These are phyloP conservation scores for Cololabis saira DNA, from an alignment of 2,113 vertebrate genomes.

Conservation along the genomic window DNA sequence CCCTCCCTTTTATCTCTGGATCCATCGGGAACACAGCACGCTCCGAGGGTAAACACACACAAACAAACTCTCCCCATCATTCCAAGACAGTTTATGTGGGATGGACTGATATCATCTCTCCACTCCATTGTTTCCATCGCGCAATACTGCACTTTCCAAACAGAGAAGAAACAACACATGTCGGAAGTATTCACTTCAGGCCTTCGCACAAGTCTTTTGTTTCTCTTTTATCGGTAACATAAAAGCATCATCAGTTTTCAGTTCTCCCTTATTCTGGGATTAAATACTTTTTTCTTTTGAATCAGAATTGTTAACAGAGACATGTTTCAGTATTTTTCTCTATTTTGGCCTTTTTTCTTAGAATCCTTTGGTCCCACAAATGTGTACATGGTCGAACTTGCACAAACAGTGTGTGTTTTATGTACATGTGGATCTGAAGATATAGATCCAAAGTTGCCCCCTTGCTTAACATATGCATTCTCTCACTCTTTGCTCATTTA, in stretches of 20 bases:
- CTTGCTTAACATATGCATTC: constrained; percentile 72
- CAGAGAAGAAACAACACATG: constrained; percentile 66
- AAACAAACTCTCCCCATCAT: constrained; percentile 57
- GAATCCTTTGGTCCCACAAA: neutral
- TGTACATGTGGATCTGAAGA: constrained; percentile 14
- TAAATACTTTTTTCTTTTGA: neutral
- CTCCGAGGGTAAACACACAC: constrained; percentile 75
- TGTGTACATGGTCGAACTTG: constrained; percentile 19
- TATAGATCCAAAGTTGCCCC: constrained; percentile 32
- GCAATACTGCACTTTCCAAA: constrained; percentile 70
- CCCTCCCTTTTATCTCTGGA: constrained; percentile 41
- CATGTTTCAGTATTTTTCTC: constrained; percentile 2
- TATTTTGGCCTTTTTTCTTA: neutral
- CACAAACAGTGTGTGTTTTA: neutral
- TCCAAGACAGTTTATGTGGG: constrained; percentile 74
- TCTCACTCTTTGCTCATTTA: constrained; percentile 75
- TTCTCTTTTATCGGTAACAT: constrained; percentile 45
- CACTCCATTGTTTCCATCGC: constrained; percentile 67
- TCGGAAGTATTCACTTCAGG: constrained; percentile 67
- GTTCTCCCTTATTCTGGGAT: constrained; percentile 3
- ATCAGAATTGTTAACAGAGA: neutral
- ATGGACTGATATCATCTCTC: constrained; percentile 69
- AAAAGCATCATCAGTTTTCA: constrained; percentile 9
- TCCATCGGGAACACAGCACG: constrained; percentile 72
- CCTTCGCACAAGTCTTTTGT: constrained; percentile 44